Base-by-base conservation (phyloP, 2,113 vertebrate genomes). In the Lontra canadensis region DNA sequence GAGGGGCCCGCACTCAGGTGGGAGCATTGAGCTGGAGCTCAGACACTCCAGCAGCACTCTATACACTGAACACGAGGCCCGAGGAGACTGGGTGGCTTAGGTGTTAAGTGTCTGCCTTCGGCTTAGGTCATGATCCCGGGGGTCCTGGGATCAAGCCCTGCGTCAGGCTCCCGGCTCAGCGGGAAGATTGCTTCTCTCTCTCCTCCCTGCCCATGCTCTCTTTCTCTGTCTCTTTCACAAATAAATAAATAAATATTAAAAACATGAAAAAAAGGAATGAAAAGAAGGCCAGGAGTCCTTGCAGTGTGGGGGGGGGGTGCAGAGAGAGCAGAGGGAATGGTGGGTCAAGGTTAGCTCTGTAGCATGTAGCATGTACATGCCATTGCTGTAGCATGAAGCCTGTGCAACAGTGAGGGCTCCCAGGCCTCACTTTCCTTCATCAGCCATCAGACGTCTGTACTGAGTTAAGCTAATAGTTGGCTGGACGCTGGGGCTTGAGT, bases 331-430 rank as follows among this genome's bases (percentile, higher is more conserved):
- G 23, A 39, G 29, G 13, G 55, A 21, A 9, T 1, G 29, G n/a
- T 3, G 49, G 23, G 1, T 4, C 13, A 31, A 63, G 13, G 12
- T 17, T 44, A 2, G 36, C 34, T 44, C 17, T 2, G 39, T 9
- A 25, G 20, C 52, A 55, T 55, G 52, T 55, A 55, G 23, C 52
- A 18, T 18, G 52, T 55, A 18, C 52, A 55, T 1, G 49, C 52
- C 52, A 18, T 18, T 55, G 52, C 52, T 52, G 52, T 52, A 17
- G 61, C 17, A 13, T 1, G 3, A 42, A 23, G 12, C 78, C 57
- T 4, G 2, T 26, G 7, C 7, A 3, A 3, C 4, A 1, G 1
- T 0, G 4, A 11, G 4, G 7, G 1, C 47, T 44, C 57, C 10
- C 29, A 65, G 79, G 29, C 1, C 12, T 44, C 42, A 1, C 10